Evolutionary conservation across 2,113 vertebrate species (phyloP).

Genomic region (Centropus bengalensis): DNA sequence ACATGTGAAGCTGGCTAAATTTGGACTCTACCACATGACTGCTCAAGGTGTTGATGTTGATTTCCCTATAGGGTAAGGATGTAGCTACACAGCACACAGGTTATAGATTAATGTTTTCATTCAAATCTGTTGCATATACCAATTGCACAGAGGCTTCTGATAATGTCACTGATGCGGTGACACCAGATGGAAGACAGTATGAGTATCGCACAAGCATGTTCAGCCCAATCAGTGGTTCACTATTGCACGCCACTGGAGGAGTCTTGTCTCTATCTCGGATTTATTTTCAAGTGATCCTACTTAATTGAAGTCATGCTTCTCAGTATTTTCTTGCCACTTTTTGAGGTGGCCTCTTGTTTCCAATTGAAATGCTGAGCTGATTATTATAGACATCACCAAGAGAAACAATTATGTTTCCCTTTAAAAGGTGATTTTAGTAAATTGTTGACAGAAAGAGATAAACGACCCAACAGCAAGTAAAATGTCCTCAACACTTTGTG

Average conservation of each 20-base stretch:
- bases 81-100: neutral
- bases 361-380: neutral
- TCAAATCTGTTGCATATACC: neutral
- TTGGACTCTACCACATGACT: slow-evolving; percentile 98
- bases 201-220: neutral
- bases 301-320: neutral
- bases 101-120: neutral
- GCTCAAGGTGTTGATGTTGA: slow-evolving; percentile 95
- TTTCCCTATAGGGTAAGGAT: slow-evolving; percentile 94
- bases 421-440: neutral
- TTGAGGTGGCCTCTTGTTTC: neutral
- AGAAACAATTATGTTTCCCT: neutral
- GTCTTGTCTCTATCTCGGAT: neutral
- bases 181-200: neutral
- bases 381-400: neutral
- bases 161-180: neutral
- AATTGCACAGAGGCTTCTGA: neutral
- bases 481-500: neutral
- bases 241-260: rapidly evolving
- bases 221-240: rapidly evolving
- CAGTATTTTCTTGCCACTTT: neutral
- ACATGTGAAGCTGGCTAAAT: slow-evolving; percentile 93
- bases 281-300: neutral
- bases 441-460: neutral
- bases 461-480: neutral